Evolutionary conservation across 2,888 invertebrate genomes (phyloP).

Genomic region (Cataglyphis livida): DNA sequence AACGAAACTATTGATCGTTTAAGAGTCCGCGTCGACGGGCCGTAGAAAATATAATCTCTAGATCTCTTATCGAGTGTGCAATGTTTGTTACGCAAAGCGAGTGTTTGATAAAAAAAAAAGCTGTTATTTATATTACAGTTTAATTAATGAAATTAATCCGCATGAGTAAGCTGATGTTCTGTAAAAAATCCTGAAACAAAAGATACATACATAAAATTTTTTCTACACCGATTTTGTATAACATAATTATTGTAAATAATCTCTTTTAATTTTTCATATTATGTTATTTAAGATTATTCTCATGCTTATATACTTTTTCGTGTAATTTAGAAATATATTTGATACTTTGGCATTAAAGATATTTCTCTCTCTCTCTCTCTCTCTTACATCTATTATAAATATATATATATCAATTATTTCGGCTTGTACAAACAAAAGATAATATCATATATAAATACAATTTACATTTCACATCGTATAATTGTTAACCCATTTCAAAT

Average conservation of each 20-base stretch:
- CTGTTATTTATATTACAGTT: conserved; percentile 10
- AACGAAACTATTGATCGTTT: not conserved
- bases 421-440: not conserved
- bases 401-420: conserved; percentile 1
- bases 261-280: not conserved
- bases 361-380: conserved; percentile 4
- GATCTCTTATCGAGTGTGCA: not conserved
- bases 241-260: not conserved
- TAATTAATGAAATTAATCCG: not conserved
- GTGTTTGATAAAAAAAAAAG: not conserved
- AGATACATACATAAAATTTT: not conserved
- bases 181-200: not conserved
- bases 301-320: not conserved
- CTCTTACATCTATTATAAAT: conserved; percentile 26
- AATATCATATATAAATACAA: conserved; percentile 6
- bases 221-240: not conserved
- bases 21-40: not conserved
- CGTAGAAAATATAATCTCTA: not conserved
- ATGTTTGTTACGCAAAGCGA: not conserved
- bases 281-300: not conserved
- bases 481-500: not conserved
- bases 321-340: not conserved
- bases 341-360: not conserved
- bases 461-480: not conserved
- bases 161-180: not conserved